Conservation (phyloP, 2,888 invertebrate genomes). For the Epirrhoe tristata region DNA sequence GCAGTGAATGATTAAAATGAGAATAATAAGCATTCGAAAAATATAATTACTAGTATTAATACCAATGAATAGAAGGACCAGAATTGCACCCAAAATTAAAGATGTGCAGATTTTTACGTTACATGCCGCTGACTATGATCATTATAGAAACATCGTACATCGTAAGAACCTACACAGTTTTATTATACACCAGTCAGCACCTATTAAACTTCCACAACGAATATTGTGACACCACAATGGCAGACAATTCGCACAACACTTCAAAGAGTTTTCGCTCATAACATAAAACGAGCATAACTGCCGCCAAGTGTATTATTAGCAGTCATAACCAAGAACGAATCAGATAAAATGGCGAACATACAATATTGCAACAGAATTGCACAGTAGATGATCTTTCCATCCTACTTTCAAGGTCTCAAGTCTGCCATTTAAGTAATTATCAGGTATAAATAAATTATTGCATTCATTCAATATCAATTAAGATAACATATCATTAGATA, state of each 20-base stretch:
- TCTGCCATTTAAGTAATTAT: slow-evolving; percentile 53
- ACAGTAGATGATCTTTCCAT: slow-evolving; percentile 42
- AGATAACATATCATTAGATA: slow-evolving; percentile 59
- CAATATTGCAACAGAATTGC: slow-evolving; percentile 55
- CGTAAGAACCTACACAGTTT: not conserved
- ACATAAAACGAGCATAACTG: slow-evolving; percentile 52
- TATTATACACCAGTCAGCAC: slow-evolving; percentile 10
- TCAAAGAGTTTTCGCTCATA: slow-evolving; percentile 51
- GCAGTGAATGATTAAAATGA: slow-evolving; percentile 23
- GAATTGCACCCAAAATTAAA: not conserved
- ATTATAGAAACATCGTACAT: slow-evolving; percentile 4
- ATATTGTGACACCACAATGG: slow-evolving; percentile 26
- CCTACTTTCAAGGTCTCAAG: slow-evolving; percentile 47
- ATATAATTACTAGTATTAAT: not conserved
- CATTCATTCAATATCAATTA: slow-evolving; percentile 57
- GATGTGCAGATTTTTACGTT: not conserved
- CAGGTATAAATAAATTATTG: slow-evolving; percentile 58
- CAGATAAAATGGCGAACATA: slow-evolving; percentile 54
- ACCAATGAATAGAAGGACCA: slow-evolving; percentile 12
- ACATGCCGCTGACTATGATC: not conserved
- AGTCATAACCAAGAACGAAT: slow-evolving; percentile 57
- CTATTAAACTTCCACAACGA: slow-evolving; percentile 16
- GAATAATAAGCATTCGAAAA: slow-evolving; percentile 19
- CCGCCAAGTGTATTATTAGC: slow-evolving; percentile 56
- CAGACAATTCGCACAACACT: slow-evolving; percentile 24